Evolutionary conservation across 2,113 vertebrate genomes (phyloP).

Genomic region (Saimiri boliviensis): DNA sequence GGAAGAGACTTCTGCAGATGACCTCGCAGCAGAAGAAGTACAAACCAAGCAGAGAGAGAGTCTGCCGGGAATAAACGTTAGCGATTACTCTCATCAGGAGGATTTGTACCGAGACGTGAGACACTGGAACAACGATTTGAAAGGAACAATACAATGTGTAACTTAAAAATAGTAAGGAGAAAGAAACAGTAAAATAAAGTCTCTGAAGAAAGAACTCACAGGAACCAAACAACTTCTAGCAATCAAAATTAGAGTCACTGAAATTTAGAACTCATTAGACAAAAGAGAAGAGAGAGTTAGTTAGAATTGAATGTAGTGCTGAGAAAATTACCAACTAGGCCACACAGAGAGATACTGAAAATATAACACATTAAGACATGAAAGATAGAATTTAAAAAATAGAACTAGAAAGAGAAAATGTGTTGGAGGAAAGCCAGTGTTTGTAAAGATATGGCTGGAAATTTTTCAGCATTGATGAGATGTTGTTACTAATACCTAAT

Average conservation of each 20-base stretch:
- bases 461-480: neutral
- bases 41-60: rapidly evolving
- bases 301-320: neutral
- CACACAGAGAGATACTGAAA: neutral
- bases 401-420: neutral
- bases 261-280: neutral
- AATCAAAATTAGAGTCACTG: neutral
- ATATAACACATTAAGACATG: neutral
- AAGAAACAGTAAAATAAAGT: neutral
- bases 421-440: neutral
- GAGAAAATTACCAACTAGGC: neutral
- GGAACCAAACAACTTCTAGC: neutral
- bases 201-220: neutral
- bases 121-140: rapidly evolving
- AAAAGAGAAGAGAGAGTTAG: neutral
- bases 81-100: rapidly evolving
- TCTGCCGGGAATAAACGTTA: rapidly evolving
- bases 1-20: neutral
- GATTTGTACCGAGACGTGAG: neutral
- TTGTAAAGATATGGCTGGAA: too few species aligned
- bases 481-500: neutral
- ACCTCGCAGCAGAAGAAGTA: too few species aligned
- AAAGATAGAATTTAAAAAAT: neutral
- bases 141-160: rapidly evolving
- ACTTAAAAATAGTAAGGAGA: neutral